Base-by-base conservation (phyloP, 92 coral and sea anemone species). In the Epizoanthus stellaris region DNA sequence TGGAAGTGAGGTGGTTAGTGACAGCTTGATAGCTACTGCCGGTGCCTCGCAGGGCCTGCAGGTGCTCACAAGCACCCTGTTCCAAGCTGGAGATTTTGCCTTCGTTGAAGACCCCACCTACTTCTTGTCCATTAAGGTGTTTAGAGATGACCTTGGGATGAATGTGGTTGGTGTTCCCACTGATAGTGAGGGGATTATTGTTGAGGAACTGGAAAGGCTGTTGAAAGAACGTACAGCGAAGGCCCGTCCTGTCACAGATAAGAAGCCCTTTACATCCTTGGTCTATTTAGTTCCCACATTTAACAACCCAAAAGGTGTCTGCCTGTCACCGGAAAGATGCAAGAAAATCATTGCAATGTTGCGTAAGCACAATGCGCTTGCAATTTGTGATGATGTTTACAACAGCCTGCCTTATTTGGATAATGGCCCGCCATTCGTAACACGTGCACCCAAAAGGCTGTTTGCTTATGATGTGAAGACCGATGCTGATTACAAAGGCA, bases 301-400 rank as follows among this genome's bases (percentile, higher is more conserved):
- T 40, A 93, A 96, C 83, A 96, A 96, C 71, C 99, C 99, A 9
- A 92, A 90, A 19, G 94, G 93, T 11, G 87, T 88, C 20, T 65
- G 86, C 14, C 90, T 96, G 11, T 75, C 93, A 80, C 84, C 69
- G 40, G 97, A 91, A 54, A 90, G 93, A 40, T 84, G 95, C 70
- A 87, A 72, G 61, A 86, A 89, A 82, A 66, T 96, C 14, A 87
- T 94, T 30, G 71, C 90, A 82, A 87, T 96, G 69, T 77, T 96
- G 56, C 98, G 98, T 56, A 89, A 91, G 69, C 91, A 94, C 88
- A 91, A 93, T 58, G 85, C 91, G 40, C 82, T 96, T 30, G 99
- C 95, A 20, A 67, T 97, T 17, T 97, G 99, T 91, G 99, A 97
- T 87, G 99, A 97, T 90, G 98, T 97, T 9, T 91, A 91, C 93